Base-by-base conservation (phyloP, 2,888 invertebrate species). In the Globia sparganii region DNA sequence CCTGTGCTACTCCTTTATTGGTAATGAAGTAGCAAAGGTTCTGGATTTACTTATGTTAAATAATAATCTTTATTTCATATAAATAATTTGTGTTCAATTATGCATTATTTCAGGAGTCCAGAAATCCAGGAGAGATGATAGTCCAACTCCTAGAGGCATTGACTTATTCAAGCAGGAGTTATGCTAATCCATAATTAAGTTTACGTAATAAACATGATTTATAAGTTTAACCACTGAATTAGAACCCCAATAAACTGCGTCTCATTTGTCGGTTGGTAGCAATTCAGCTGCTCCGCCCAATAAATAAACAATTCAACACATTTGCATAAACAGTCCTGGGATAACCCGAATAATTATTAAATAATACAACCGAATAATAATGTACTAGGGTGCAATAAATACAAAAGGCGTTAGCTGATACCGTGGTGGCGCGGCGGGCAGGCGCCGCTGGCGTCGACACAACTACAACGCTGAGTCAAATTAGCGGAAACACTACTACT, bases 371-470 rank as follows among this genome's bases (percentile, higher is more conserved):
- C 68, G 83, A 88, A 90, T 90, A 91, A 92, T 91, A 89, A 87
- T 86, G 81, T 91, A 93, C 92, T 89, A 92, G 92, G 91, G 72
- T 79, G 81, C 75, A 86, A 94, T 93, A 91, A 93, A 89, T 82
- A 85, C 74, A 76, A 82, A 82, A 86, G 79, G 87, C 77, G 85
- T 84, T 87, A 86, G 78, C 84, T 84, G 81, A 87, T 83, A 85
- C 85, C 75, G 72, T 75, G 83, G 86, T 86, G 85, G 85, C 77
- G 84, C 80, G 86, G 86, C 87, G 85, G 61, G 84, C 87, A 89
- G 93, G 93, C 93, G 94, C 94, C 94, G 90, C 89, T 86, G 76
- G 80, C 90, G 87, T 91, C 91, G 90, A 83, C 91, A 88, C 72
- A 84, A 86, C 84, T 75, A 81, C 85, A 88, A 87, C 86, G 94